These are phyloP conservation scores for Wasmannia auropunctata DNA, from an alignment of 1,140 invertebrate genomes.

Conservation along the genomic window DNA sequence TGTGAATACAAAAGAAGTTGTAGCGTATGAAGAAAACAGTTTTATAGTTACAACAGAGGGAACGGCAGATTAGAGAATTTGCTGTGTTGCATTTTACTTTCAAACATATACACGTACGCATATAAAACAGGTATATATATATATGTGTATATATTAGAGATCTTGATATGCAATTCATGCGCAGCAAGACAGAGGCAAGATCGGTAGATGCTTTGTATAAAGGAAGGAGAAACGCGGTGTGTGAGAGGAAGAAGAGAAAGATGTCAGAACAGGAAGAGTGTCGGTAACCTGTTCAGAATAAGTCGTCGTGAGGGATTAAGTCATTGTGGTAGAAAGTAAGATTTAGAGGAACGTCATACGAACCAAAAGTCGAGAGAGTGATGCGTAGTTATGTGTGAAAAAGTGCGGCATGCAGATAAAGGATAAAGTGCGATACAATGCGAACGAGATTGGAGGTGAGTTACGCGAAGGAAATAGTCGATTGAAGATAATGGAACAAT, in stretches of 20 bases:
- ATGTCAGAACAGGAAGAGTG: slow-evolving; percentile 24
- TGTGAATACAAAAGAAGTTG: slow-evolving; percentile 26
- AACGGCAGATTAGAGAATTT: slow-evolving; percentile 43
- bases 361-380: slow-evolving; percentile 8
- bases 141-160: slow-evolving; percentile 53
- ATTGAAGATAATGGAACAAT: background rate
- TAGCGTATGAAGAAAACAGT: slow-evolving; percentile 33
- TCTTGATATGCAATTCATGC: slow-evolving; percentile 69
- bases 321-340: slow-evolving; percentile 45
- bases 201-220: slow-evolving; percentile 41
- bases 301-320: slow-evolving; percentile 49
- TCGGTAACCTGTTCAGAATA: slow-evolving; percentile 27
- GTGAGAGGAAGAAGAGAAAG: background rate
- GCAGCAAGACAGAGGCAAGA: slow-evolving; percentile 49
- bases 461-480: background rate
- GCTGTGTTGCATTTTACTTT: slow-evolving; percentile 40
- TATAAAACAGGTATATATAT: slow-evolving; percentile 6
- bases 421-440: background rate
- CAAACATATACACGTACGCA: slow-evolving; percentile 19
- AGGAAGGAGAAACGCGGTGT: slow-evolving; percentile 11
- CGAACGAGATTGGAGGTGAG: background rate
- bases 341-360: background rate
- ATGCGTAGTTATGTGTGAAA: slow-evolving; percentile 10
- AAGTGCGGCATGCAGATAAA: slow-evolving; percentile 28
- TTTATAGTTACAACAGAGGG: slow-evolving; percentile 34